A percentile compares a stretch with the other conserved stretches of the same genome.
Evolutionary conservation across 2,888 invertebrate species (phyloP).

Genomic region (Lasioglossum oenotherae): DNA sequence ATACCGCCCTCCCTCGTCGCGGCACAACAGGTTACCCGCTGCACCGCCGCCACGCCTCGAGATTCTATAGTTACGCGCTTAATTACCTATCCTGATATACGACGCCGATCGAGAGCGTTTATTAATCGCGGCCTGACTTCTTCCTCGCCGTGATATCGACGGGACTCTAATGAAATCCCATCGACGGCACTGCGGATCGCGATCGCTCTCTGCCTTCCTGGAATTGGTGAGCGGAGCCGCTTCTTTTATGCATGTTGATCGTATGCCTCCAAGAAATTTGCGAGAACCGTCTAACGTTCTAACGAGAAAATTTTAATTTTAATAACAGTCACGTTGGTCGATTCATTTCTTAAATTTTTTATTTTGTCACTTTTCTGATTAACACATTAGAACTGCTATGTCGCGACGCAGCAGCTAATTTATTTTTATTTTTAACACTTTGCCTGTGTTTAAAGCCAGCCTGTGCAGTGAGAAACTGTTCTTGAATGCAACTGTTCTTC

Average conservation of each 20-base stretch:
- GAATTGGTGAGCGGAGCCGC: not conserved
- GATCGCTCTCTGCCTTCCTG: not conserved
- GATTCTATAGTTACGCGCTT: conserved; percentile 83
- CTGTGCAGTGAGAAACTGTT: too few species aligned
- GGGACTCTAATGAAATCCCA: conserved; percentile 48
- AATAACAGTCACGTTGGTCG: not conserved
- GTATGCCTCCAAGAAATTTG: not conserved
- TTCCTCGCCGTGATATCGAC: conserved; percentile 44
- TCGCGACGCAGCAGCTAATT: too few species aligned
- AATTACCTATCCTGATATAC: conserved; percentile 82
- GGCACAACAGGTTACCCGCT: conserved; percentile 64
- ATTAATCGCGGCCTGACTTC: conserved; percentile 56
- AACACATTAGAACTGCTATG: not conserved
- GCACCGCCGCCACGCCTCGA: conserved; percentile 77
- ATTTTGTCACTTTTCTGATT: not conserved
- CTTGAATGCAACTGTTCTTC: too few species aligned
- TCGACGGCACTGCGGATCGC: conserved; percentile 12
- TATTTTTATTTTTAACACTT: too few species aligned
- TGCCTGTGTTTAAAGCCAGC: too few species aligned
- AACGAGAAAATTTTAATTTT: not conserved
- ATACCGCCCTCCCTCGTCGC: conserved; percentile 45
- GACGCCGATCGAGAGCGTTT: conserved; percentile 61
- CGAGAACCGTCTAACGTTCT: not conserved
- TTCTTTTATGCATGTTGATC: conserved; percentile 5
- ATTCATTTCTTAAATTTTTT: not conserved